These are phyloP conservation scores for Leptobrachium ailaonicum DNA, from an alignment of 2,113 vertebrate species.

Conservation along the genomic window DNA sequence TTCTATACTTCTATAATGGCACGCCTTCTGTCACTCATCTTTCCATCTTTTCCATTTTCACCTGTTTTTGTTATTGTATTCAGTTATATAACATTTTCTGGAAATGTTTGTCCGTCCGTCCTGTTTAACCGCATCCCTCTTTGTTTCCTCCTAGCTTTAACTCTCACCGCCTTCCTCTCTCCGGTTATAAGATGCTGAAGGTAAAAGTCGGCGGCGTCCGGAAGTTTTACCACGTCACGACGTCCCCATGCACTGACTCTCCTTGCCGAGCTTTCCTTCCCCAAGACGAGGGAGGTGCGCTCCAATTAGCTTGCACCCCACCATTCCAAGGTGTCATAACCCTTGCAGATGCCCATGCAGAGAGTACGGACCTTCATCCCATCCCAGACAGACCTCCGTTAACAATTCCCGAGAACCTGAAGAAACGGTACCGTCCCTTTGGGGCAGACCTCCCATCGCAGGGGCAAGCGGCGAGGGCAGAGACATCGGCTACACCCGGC, in stretches of 20 bases:
- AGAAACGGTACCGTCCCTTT: slow-evolving; percentile 19
- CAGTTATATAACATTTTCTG: no score
- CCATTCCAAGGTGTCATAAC: slow-evolving; percentile 24
- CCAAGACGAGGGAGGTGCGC: not conserved
- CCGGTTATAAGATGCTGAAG: slow-evolving; percentile 28
- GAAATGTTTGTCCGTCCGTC: no score
- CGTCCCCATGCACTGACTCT: not conserved
- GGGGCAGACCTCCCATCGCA: not conserved
- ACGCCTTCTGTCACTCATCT: no score
- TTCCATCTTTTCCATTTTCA: no score
- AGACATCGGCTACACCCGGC: not conserved
- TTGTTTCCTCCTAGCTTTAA: slow-evolving; percentile 2
- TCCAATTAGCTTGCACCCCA: not conserved
- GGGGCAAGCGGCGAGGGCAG: not conserved
- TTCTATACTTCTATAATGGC: no score
- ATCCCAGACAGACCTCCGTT: slow-evolving; percentile 9
- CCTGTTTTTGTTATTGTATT: no score
- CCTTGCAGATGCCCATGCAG: slow-evolving; percentile 20
- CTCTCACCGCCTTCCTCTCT: slow-evolving; percentile 11
- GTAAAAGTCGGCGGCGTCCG: not conserved
- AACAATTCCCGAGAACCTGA: slow-evolving; percentile 7
- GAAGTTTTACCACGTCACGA: slow-evolving; percentile 10
- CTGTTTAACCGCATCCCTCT: not conserved
- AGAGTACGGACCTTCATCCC: not conserved
- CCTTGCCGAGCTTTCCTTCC: not conserved